Base-by-base conservation (phyloP, 2,888 invertebrate species). In the Nymphalis polychloros region DNA sequence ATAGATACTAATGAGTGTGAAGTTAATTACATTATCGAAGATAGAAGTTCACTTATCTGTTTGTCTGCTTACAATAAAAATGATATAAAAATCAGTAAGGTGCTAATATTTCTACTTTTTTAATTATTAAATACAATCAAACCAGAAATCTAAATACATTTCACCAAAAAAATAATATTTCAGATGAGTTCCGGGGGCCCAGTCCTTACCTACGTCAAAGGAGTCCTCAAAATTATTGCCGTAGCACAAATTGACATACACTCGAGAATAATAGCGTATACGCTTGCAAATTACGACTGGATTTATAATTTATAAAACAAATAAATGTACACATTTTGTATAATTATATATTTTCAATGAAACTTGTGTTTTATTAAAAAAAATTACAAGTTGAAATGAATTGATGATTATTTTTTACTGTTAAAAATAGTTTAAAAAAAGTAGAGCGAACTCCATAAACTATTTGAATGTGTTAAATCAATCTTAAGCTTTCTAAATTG, bases 171-270 rank as follows among this genome's bases (percentile, higher is more conserved):
- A 16, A 46, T 47, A 10, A 17, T 7, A 10, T 64, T 65, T 17
- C 70, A 81, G 81, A 73, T 80, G 64, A 76, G 70, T 31, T 75
- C 75, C 6, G 81, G 80, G 6, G 80, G 80, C 0, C 79, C 80
- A 4, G 77, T 80, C 59, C 31, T 80, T 52, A 64, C 75, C 8
- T 8, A 72, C 8, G 72, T 72, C 5, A 63, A 68, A 1, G 68
- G 68, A 0, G 65, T 69, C 6, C 52, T 75, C 59, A 68, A 63
- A 46, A 53, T 84, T 63, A n/a, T 82, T 23, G 84, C 75, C 3
- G 78, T 83, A 8, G 71, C 77, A 3, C 78, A 78, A 64, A 73
- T 78, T 0, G 81, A 79, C 46, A 75, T 59, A 31, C n/a, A 53
- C 67, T 64, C 70, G 72, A 63, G 63, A 76, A 35, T 68, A 76